Conservation (phyloP, 2,888 invertebrate species). For the Lottia scabra region DNA sequence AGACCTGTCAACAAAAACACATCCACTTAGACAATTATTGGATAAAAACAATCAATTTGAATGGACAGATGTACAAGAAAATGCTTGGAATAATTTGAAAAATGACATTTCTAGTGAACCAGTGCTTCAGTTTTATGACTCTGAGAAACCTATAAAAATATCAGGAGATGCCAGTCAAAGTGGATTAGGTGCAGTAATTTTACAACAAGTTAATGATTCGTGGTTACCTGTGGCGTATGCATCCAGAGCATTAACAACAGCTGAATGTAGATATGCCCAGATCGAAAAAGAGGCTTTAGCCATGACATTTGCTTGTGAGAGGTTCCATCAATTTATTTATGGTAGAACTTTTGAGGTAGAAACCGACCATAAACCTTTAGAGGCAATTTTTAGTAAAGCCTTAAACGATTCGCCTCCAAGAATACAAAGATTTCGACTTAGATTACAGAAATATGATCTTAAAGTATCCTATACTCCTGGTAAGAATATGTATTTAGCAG, state of each 20-base stretch:
- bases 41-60: background rate
- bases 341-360: conserved; percentile 2
- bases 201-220: conserved; percentile 11
- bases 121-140: conserved; percentile 17
- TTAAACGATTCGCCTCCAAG: conserved; percentile 19
- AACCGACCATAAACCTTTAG: conserved; percentile 26
- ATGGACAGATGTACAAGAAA: background rate
- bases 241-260: conserved; percentile 18
- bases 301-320: conserved; percentile 21
- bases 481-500: conserved; percentile 19
- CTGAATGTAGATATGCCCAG: conserved; percentile 19
- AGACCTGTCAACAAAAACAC: too few species aligned
- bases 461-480: conserved; percentile 17
- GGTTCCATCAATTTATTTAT: conserved; percentile 21
- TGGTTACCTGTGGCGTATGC: conserved; percentile 24
- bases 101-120: background rate
- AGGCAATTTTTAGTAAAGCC: conserved; percentile 14
- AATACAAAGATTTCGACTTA: conserved; percentile 20
- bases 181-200: conserved; percentile 20
- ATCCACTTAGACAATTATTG: conserved; percentile 4
- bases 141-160: conserved; percentile 9
- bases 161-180: conserved; percentile 11
- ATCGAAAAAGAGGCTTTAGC: conserved; percentile 20
- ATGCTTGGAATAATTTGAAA: conserved; percentile 3
- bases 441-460: conserved; percentile 21